Evolutionary conservation across 2,888 invertebrate species (phyloP).

Genomic region (Protula sp.): DNA sequence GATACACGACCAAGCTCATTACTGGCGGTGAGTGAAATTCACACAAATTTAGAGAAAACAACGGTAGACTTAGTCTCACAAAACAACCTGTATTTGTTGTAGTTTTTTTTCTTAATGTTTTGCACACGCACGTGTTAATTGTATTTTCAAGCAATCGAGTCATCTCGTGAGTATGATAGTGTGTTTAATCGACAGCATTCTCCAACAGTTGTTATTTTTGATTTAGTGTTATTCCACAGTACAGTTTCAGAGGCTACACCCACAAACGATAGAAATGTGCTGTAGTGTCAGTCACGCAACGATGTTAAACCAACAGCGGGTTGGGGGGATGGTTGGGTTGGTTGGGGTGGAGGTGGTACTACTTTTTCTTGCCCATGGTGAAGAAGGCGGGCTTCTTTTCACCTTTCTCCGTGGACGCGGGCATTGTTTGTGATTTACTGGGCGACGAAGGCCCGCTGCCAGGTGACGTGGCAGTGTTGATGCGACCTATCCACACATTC

Average conservation of each 20-base stretch:
- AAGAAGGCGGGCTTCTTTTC: slow-evolving; percentile 76
- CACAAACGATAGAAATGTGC: background rate
- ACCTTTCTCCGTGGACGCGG: slow-evolving; percentile 61
- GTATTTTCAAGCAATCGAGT: no score
- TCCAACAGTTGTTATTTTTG: background rate
- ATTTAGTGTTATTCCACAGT: background rate
- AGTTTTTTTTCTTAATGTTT: no score
- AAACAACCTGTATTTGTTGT: background rate
- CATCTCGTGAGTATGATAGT: no score
- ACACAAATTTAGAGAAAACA: background rate
- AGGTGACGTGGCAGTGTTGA: slow-evolving; percentile 74
- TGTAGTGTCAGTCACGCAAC: no score
- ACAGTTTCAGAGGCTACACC: background rate
- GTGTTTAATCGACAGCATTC: background rate
- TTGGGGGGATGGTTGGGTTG: background rate
- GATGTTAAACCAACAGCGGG: background rate
- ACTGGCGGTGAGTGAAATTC: background rate
- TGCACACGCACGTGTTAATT: no score
- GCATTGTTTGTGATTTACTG: slow-evolving; percentile 85
- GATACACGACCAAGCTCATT: background rate
- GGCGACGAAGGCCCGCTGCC: slow-evolving; percentile 50
- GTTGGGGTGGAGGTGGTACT: background rate
- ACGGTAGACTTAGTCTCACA: background rate
- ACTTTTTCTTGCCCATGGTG: background rate
- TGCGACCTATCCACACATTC: slow-evolving; percentile 80